These are phyloP conservation scores for Bos indicus DNA, from an alignment of 2,113 vertebrate genomes.

Conservation along the genomic window DNA sequence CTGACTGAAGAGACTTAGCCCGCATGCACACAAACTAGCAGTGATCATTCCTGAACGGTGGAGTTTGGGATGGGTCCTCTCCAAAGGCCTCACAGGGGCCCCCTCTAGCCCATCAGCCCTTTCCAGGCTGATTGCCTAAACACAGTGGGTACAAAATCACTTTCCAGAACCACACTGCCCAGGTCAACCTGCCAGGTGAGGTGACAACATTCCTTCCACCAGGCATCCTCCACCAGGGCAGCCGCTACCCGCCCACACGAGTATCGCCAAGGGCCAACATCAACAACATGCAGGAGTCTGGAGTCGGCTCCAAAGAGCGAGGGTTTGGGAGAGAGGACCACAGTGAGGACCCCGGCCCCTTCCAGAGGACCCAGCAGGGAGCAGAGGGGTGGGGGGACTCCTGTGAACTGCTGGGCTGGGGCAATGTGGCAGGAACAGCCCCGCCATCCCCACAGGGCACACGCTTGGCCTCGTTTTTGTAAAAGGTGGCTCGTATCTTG, in stretches of 20 bases:
- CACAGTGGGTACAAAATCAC: neutral
- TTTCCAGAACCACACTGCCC: neutral
- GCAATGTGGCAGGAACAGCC: accelerated
- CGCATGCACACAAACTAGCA: accelerated
- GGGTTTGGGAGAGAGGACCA: neutral
- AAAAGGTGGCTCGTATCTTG: neutral
- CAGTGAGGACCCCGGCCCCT: neutral
- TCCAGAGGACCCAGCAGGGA: neutral
- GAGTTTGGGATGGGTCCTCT: neutral
- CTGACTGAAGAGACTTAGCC: accelerated
- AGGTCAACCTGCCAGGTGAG: neutral
- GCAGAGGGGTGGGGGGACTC: neutral
- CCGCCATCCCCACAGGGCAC: neutral
- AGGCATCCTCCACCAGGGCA: neutral
- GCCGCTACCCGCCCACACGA: neutral
- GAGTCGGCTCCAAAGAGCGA: accelerated
- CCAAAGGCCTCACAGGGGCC: neutral
- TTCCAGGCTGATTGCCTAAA: neutral
- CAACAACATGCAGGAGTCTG: accelerated
- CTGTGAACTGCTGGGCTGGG: no score
- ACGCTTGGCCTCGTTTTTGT: neutral
- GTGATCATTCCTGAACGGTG: accelerated
- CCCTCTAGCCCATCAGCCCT: neutral
- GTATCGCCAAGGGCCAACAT: neutral
- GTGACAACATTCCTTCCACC: neutral